Percentiles rank a stretch among this genome's conserved stretches.
Conservation (phyloP, 2,113 vertebrate genomes). For the Oncorhynchus nerka region DNA sequence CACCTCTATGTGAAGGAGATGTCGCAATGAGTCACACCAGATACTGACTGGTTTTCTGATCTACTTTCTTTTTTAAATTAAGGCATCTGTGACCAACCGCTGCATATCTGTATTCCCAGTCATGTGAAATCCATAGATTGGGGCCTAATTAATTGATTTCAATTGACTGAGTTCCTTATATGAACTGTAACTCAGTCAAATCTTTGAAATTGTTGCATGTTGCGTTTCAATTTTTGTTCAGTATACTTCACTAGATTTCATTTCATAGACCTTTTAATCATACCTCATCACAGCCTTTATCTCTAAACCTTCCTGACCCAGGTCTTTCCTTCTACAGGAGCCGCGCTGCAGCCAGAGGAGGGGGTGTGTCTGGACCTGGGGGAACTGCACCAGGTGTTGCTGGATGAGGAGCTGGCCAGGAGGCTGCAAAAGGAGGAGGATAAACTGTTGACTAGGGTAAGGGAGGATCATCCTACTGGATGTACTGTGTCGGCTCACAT, state of each 20-base stretch:
- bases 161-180: too few relatives aligned
- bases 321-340: neutral
- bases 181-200: too few relatives aligned
- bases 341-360: slow-evolving; percentile 1
- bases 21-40: too few relatives aligned
- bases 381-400: slow-evolving; percentile 66
- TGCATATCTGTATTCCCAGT: too few relatives aligned
- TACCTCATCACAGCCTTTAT: neutral
- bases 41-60: too few relatives aligned
- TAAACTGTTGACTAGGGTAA: slow-evolving; percentile 47
- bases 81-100: too few relatives aligned
- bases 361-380: slow-evolving; percentile 56
- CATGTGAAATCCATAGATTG: too few relatives aligned
- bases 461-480: neutral
- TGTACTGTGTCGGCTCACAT: neutral
- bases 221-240: too few relatives aligned
- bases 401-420: slow-evolving; percentile 71
- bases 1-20: too few relatives aligned
- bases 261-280: neutral
- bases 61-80: too few relatives aligned
- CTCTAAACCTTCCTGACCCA: neutral
- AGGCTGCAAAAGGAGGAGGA: slow-evolving; percentile 68
- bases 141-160: too few relatives aligned
- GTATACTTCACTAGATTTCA: neutral
- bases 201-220: too few relatives aligned